Conservation (phyloP, 2,113 vertebrate species). For the Apodemus speciosus region DNA sequence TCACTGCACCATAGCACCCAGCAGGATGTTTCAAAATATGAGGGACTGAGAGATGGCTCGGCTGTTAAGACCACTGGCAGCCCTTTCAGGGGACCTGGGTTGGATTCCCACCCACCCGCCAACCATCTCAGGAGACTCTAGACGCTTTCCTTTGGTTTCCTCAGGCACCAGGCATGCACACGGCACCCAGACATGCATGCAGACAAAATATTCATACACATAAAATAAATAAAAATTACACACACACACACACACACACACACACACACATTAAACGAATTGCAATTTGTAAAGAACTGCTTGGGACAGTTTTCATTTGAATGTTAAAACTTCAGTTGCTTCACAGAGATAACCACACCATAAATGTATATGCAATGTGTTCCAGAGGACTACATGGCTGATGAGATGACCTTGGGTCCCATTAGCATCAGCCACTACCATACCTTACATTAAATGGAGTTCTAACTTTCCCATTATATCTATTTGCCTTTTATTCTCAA, state of each 20-base stretch:
- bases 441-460: slow-evolving; percentile 12
- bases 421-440: not conserved
- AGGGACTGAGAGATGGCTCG: not conserved
- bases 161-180: not conserved
- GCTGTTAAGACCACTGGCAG: not conserved
- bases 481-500: slow-evolving; percentile 37
- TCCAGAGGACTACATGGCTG: not conserved
- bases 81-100: not conserved
- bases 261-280: not conserved
- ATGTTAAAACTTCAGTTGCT: slow-evolving; percentile 8
- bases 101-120: not conserved
- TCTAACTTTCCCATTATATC: not conserved
- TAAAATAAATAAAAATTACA: not conserved
- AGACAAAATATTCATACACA: not conserved
- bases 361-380: slow-evolving; percentile 12
- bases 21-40: not conserved
- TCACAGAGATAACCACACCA: not conserved
- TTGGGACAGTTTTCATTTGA: not conserved
- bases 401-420: not conserved
- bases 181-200: not conserved
- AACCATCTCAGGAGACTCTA: not conserved
- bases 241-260: not conserved
- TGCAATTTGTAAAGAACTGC: not conserved
- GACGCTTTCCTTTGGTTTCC: not conserved
- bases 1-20: not conserved